A percentile compares a stretch with the other conserved stretches of the same genome.
Conservation (phyloP, 2,888 invertebrate species). For the Baronia brevicornis region DNA sequence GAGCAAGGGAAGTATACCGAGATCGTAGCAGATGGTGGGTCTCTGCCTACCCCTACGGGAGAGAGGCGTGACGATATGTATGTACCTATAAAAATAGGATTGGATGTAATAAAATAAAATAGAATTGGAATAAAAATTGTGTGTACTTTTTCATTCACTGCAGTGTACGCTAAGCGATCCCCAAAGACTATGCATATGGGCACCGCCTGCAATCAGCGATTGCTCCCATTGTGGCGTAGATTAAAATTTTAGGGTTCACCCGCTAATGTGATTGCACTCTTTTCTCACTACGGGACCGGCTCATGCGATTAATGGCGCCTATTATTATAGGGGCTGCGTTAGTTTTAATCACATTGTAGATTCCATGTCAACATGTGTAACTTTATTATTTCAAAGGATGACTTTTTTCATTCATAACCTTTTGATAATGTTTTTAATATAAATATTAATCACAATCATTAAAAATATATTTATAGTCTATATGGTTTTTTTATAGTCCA, state of each 20-base stretch:
- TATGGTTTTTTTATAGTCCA: no score
- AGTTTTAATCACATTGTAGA: constrained; percentile 59
- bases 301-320: constrained; percentile 42
- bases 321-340: constrained; percentile 59
- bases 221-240: constrained; percentile 67
- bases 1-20: no score
- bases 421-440: no score
- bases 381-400: no score
- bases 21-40: no score
- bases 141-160: constrained; percentile 21
- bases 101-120: no score
- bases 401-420: no score
- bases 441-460: no score
- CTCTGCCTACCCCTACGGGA: no score
- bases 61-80: no score
- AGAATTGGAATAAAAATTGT: background rate
- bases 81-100: no score
- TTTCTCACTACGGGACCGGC: constrained; percentile 51
- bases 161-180: constrained; percentile 66
- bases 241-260: constrained; percentile 75
- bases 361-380: constrained; percentile 28
- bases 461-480: no score
- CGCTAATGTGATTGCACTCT: constrained; percentile 73
- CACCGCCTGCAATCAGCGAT: constrained; percentile 67
- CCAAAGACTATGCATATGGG: constrained; percentile 74